Conservation (phyloP, 2,888 invertebrate species). For the Napeogenes inachia region DNA sequence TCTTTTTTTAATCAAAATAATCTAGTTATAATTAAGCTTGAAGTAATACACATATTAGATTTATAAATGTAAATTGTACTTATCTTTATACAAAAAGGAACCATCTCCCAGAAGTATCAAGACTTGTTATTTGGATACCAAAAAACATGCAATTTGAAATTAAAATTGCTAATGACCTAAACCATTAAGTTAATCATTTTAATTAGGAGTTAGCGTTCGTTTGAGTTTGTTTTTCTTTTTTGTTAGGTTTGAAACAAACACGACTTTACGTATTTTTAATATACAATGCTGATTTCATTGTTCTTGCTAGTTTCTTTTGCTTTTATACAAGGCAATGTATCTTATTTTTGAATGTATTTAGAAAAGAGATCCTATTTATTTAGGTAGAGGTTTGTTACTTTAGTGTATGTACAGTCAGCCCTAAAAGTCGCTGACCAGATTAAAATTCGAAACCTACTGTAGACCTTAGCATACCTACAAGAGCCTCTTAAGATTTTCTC, state of each 20-base stretch:
- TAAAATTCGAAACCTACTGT: too few species aligned
- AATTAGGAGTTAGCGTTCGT: constrained; percentile 72
- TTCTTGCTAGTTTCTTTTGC: background rate
- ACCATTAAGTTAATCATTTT: constrained; percentile 79
- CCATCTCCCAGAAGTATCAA: constrained; percentile 55
- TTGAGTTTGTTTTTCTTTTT: constrained; percentile 40
- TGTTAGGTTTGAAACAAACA: background rate
- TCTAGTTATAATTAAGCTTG: too few species aligned
- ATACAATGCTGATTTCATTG: constrained; percentile 2
- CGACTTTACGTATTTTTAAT: background rate
- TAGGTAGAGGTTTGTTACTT: too few species aligned
- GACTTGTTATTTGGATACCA: constrained; percentile 56
- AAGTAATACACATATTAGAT: too few species aligned
- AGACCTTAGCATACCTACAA: too few species aligned
- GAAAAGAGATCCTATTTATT: background rate
- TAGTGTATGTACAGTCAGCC: too few species aligned
- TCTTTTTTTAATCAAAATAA: too few species aligned
- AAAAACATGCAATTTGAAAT: constrained; percentile 68
- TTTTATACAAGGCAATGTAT: background rate
- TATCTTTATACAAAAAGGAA: background rate
- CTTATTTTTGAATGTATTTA: background rate
- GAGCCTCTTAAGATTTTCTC: too few species aligned
- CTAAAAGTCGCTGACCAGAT: too few species aligned
- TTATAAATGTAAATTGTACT: background rate
- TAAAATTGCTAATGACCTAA: constrained; percentile 77